phyloP scores from a whole-genome alignment of 2,113 vertebrate genomes.

The Ptychochromis oligacanthus region DNA sequence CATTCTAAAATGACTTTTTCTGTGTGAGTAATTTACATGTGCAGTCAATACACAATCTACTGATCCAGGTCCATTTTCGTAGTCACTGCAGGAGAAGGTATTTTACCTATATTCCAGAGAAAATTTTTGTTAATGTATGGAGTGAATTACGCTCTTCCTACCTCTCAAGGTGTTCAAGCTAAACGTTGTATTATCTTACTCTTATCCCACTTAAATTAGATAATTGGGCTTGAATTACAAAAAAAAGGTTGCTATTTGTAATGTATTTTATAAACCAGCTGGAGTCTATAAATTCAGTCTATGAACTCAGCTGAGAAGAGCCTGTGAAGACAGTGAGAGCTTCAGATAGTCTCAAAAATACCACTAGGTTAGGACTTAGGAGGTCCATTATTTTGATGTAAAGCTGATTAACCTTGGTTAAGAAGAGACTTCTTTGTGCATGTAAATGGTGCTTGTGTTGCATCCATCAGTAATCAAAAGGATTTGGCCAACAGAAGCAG shows the following conservation, averaged over 20 bases:
- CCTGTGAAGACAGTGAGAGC: background rate
- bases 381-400: background rate
- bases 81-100: background rate
- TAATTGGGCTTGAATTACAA: background rate
- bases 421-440: conserved; percentile 8
- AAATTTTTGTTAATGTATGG: background rate
- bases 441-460: conserved; percentile 9
- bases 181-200: background rate
- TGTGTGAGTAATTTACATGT: background rate
- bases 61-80: background rate
- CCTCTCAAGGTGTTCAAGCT: background rate
- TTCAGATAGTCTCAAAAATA: background rate
- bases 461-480: conserved; percentile 46
- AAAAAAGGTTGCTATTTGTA: background rate
- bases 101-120: background rate
- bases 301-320: background rate
- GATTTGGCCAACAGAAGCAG: conserved; percentile 25
- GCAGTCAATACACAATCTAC: background rate
- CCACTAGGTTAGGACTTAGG: background rate
- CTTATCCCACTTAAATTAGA: background rate
- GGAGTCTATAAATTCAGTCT: background rate
- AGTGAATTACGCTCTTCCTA: background rate
- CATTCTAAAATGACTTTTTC: background rate
- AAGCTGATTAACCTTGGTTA: background rate
- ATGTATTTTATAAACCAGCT: background rate